A percentile compares a stretch with the other conserved stretches of the same genome.
phyloP scores from a whole-genome alignment of 2,888 invertebrate species.

The Tenodera sinensis region DNA sequence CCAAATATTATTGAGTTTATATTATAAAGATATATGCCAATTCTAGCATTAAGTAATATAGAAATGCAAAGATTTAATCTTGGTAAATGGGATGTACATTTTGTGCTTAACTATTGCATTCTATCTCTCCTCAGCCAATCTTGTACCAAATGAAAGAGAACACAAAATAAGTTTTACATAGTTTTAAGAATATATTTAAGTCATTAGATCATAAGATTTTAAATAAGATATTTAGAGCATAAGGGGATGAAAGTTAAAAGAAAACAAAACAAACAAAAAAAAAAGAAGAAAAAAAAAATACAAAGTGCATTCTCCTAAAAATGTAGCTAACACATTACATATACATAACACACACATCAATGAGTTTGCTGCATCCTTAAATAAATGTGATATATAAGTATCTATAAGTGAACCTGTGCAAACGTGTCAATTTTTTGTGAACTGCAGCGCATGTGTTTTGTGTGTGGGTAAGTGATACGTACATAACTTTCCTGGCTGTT shows the following conservation, averaged over 20 bases:
- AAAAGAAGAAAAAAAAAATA: conserved; percentile 25
- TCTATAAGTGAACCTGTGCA: conserved; percentile 31
- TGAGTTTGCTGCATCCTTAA: conserved; percentile 33
- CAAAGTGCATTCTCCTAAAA: conserved; percentile 32
- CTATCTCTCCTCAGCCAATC: conserved; percentile 33
- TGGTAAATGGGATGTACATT: conserved; percentile 32
- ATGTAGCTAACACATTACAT: conserved; percentile 28
- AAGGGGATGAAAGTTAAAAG: conserved; percentile 23
- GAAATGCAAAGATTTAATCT: conserved; percentile 25
- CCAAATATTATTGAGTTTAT: neutral
- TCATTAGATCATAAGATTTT: conserved; percentile 36
- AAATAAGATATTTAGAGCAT: conserved; percentile 30
- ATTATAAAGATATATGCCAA: conserved; percentile 28
- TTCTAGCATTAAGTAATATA: conserved; percentile 24
- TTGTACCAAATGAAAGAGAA: conserved; percentile 36
- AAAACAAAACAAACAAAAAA: conserved; percentile 8
- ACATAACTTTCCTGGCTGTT: conserved; percentile 34
- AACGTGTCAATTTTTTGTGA: conserved; percentile 34
- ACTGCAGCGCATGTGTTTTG: conserved; percentile 13
- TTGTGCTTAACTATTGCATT: conserved; percentile 35
- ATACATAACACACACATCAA: conserved; percentile 24
- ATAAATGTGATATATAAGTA: conserved; percentile 33
- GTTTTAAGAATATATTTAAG: conserved; percentile 34
- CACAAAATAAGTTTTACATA: conserved; percentile 30
- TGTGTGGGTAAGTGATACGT: conserved; percentile 31